These are phyloP conservation scores for Apodemia duryi DNA, from an alignment of 2,888 invertebrate species.

Conservation along the genomic window DNA sequence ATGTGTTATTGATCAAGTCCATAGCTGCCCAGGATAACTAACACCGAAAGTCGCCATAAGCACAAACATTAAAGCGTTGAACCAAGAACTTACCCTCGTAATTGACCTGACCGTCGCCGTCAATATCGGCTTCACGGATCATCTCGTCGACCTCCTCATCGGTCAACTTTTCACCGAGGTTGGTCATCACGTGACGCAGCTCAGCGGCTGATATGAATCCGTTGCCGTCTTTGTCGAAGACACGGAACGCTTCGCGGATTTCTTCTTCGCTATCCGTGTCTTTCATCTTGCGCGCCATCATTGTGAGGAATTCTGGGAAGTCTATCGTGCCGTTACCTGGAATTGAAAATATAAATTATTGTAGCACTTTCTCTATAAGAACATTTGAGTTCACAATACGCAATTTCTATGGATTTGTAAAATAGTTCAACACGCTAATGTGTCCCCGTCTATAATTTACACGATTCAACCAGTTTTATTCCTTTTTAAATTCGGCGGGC, in stretches of 20 bases:
- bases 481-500: too few relatives aligned
- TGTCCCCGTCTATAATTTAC: too few relatives aligned
- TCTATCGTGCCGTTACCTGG: constrained; percentile 99
- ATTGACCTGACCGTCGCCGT: constrained; percentile 99
- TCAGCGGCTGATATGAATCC: constrained; percentile 99
- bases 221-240: constrained; percentile 99
- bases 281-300: constrained; percentile 99
- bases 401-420: too few relatives aligned
- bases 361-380: too few relatives aligned
- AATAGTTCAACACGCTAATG: too few relatives aligned
- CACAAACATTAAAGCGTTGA: neutral
- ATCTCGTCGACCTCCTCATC: constrained; percentile 99
- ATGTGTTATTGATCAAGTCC: neutral
- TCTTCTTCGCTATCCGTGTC: constrained; percentile 99
- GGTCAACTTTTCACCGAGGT: constrained; percentile 99
- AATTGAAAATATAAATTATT: constrained; percentile 33
- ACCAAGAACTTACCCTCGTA: constrained; percentile 87
- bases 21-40: neutral
- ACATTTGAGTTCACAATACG: too few relatives aligned
- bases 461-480: too few relatives aligned
- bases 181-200: constrained; percentile 99
- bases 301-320: constrained; percentile 99
- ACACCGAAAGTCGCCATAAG: constrained; percentile 9
- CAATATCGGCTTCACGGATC: constrained; percentile 99
- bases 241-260: constrained; percentile 99